Conservation (phyloP, 1,140 invertebrate genomes). For the Hormaphis cornu region DNA sequence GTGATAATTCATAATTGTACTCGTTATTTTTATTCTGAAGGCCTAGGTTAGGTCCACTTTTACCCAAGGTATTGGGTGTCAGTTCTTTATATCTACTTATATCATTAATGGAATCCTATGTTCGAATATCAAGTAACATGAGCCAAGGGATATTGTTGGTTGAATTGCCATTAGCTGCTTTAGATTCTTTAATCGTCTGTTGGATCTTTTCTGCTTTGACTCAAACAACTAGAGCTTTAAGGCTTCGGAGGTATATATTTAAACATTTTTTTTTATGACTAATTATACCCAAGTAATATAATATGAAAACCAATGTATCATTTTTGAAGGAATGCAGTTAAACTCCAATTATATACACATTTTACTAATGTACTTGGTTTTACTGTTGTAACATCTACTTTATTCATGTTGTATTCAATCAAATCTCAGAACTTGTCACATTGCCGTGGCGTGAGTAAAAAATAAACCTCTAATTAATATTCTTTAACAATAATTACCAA, state of each 20-base stretch:
- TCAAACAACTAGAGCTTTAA: conserved; percentile 76
- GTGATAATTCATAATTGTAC: background rate
- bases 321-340: conserved; percentile 70
- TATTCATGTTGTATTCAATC: conserved; percentile 88
- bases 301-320: too few relatives aligned
- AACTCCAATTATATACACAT: conserved; percentile 79
- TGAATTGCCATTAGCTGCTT: conserved; percentile 59
- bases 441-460: conserved; percentile 54
- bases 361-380: conserved; percentile 90
- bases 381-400: conserved; percentile 73
- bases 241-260: conserved; percentile 54
- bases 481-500: background rate
- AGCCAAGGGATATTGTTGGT: conserved; percentile 60
- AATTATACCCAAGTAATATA: too few relatives aligned
- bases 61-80: conserved; percentile 75
- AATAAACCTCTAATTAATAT: background rate
- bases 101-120: conserved; percentile 70
- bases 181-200: conserved; percentile 64
- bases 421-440: conserved; percentile 59
- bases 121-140: conserved; percentile 60
- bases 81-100: conserved; percentile 73
- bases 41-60: conserved; percentile 71
- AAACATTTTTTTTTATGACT: background rate
- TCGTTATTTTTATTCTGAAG: conserved; percentile 43
- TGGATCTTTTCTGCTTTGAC: conserved; percentile 85